Conservation (phyloP, 2,888 invertebrate species). For the Blastobasis lacticolella region DNA sequence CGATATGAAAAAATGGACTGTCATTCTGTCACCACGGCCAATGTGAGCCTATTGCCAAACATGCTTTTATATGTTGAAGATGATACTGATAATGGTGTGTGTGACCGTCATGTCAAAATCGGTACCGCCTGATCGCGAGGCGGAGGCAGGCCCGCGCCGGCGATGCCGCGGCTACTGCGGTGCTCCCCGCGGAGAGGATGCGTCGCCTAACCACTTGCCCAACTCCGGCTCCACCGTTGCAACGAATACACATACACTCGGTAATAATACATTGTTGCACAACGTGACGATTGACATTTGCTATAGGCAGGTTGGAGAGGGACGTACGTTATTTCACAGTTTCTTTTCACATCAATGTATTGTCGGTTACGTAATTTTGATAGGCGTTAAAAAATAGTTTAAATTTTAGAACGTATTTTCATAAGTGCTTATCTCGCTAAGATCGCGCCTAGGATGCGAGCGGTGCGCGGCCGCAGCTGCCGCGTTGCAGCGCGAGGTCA, state of each 20-base stretch:
- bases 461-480: conserved; percentile 14
- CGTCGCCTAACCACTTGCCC: conserved; percentile 33
- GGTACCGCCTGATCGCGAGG: conserved; percentile 15
- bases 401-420: background rate
- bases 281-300: conserved; percentile 64
- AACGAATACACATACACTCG: conserved; percentile 44
- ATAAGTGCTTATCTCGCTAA: background rate
- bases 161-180: background rate
- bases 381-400: background rate
- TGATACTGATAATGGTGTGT: background rate
- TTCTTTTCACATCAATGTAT: conserved; percentile 19
- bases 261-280: conserved; percentile 56
- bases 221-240: conserved; percentile 40
- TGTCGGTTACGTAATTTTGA: background rate
- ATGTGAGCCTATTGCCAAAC: background rate
- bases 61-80: background rate
- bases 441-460: background rate
- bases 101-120: background rate
- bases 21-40: background rate
- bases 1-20: too few species aligned
- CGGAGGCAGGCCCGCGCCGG: conserved; percentile 30
- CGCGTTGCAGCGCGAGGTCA: conserved; percentile 54
- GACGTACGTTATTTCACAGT: conserved; percentile 30
- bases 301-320: conserved; percentile 29
- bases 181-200: too few species aligned